Percentiles rank a stretch among this genome's conserved stretches.
phyloP scores from a whole-genome alignment of 2,797 vertebrate genomes.

The Natrix natrix region DNA sequence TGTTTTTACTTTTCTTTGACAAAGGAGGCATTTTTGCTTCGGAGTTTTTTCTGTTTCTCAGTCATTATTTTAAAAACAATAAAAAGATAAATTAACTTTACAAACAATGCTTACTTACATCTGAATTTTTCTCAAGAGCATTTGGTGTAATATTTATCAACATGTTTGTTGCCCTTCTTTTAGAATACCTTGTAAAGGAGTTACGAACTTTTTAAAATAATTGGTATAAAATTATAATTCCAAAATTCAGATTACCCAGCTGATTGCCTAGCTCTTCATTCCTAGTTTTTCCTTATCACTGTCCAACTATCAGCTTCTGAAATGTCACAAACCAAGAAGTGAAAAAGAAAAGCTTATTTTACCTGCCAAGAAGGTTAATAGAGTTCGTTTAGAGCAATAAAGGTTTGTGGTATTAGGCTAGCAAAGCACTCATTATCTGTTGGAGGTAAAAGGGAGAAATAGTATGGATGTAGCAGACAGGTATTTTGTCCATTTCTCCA shows the following conservation, averaged over 20 bases:
- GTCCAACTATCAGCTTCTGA: background rate
- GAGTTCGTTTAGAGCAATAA: fast-evolving
- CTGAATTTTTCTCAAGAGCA: background rate
- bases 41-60: background rate
- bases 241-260: background rate
- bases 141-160: background rate
- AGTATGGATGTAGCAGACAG: background rate
- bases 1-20: background rate
- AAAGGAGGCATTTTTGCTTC: background rate
- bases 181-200: background rate
- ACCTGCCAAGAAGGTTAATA: background rate
- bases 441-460: background rate
- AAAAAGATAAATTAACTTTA: background rate
- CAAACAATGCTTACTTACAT: background rate
- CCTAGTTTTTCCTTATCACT: background rate
- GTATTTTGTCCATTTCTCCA: background rate
- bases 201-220: background rate
- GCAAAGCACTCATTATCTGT: background rate
- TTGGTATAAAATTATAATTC: background rate
- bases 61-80: background rate
- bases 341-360: background rate
- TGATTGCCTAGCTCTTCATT: background rate
- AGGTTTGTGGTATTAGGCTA: fast-evolving
- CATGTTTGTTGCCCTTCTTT: background rate
- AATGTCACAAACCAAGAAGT: background rate